These are phyloP conservation scores for Jaculus jaculus DNA, from an alignment of 2,113 vertebrate genomes.

Conservation along the genomic window DNA sequence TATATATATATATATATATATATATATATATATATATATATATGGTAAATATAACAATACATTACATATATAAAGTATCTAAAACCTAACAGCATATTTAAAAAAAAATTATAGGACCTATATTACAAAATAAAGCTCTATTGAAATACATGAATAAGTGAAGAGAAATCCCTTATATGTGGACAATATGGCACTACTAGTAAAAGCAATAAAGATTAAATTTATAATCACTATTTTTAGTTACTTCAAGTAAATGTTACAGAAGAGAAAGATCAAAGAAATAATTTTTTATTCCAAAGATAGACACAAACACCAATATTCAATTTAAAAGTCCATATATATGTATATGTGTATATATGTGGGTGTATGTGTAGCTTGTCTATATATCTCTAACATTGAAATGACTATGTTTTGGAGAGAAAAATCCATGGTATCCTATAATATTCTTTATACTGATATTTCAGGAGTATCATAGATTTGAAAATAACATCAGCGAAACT, in stretches of 20 bases:
- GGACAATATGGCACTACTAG: background rate
- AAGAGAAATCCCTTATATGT: background rate
- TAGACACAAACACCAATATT: background rate
- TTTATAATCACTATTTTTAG: background rate
- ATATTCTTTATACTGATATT: constrained; percentile 17
- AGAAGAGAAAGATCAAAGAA: background rate
- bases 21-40: no score
- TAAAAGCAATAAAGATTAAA: background rate
- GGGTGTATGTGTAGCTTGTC: no score
- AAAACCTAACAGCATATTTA: background rate
- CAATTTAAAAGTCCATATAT: background rate
- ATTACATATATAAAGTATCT: background rate
- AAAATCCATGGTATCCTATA: background rate
- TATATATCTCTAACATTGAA: background rate
- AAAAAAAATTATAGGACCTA: background rate
- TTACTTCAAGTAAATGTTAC: background rate
- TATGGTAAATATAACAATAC: no score
- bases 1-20: no score
- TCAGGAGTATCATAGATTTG: background rate
- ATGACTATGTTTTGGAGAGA: background rate
- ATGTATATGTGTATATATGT: no score
- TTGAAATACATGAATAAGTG: background rate
- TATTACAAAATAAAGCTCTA: background rate
- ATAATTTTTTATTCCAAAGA: background rate
- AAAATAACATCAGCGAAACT: constrained; percentile 28